Evolutionary conservation across 2,113 vertebrate genomes (phyloP).

Genomic region (Petrocephalus microphthalmus): DNA sequence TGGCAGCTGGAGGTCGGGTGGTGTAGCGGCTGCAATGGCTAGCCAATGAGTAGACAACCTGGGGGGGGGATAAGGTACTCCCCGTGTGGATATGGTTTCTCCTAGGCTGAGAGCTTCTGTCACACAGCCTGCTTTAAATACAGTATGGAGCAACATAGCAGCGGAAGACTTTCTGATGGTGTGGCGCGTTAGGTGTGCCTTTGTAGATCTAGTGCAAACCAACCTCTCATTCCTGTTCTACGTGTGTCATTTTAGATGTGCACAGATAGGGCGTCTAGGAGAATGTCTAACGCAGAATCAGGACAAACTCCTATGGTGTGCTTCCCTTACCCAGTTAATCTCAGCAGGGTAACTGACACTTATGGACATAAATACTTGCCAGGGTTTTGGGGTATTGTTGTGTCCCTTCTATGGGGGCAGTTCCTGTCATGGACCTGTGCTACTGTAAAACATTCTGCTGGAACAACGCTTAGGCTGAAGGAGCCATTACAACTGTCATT

Average conservation of each 20-base stretch:
- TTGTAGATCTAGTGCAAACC: not conserved
- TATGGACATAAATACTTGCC: not conserved
- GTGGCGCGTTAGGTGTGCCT: not conserved
- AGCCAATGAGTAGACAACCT: not conserved
- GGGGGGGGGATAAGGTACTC: not conserved
- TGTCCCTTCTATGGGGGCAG: not conserved
- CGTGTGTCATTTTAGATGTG: not conserved
- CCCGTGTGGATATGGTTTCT: not conserved
- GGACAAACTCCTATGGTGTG: not conserved
- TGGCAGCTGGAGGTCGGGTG: not conserved
- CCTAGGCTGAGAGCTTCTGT: not conserved
- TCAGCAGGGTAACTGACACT: not conserved
- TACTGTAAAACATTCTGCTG: not conserved
- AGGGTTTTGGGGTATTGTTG: not conserved
- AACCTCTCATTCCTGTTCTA: not conserved
- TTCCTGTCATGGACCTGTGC: not conserved
- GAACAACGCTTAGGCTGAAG: not conserved
- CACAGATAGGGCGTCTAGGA: not conserved
- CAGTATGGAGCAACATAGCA: not conserved
- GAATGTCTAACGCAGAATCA: not conserved
- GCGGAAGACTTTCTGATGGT: not conserved
- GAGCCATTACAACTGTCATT: not conserved
- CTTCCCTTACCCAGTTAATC: not conserved
- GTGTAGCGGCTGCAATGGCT: not conserved
- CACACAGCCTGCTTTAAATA: constrained; percentile 5